Conservation (phyloP, 2,888 invertebrate genomes). For the Scaeva pyrastri region DNA sequence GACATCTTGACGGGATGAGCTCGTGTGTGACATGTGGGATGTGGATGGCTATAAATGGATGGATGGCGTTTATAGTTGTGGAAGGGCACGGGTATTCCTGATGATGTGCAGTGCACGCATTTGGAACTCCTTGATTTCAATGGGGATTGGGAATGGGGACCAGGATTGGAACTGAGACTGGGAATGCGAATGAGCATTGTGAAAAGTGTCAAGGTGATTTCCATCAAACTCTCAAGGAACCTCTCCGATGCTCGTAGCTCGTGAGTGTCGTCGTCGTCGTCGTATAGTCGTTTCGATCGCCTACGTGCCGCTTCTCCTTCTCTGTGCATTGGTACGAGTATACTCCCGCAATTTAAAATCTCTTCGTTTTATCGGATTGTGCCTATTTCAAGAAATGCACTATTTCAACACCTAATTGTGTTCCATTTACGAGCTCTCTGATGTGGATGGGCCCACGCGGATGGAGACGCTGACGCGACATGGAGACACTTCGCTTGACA, state of each 20-base stretch:
- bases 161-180: too few species aligned
- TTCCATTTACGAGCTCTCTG: constrained; percentile 67
- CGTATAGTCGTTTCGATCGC: constrained; percentile 38
- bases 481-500: constrained; percentile 53
- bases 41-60: constrained; percentile 67
- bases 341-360: constrained; percentile 67
- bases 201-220: constrained; percentile 70
- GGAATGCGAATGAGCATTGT: constrained; percentile 20
- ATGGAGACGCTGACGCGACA: constrained; percentile 24
- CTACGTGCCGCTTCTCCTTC: constrained; percentile 43
- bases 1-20: constrained; percentile 52
- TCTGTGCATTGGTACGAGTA: not conserved
- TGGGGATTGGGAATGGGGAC: constrained; percentile 11
- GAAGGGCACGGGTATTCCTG: constrained; percentile 14
- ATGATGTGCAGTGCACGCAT: constrained; percentile 50
- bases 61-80: constrained; percentile 59
- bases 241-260: not conserved
- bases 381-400: constrained; percentile 45
- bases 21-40: constrained; percentile 54
- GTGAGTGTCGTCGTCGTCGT: too few species aligned
- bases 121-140: constrained; percentile 27
- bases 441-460: constrained; percentile 44
- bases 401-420: constrained; percentile 73
- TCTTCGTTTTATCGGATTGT: constrained; percentile 61
- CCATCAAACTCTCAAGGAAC: constrained; percentile 41